phyloP scores from a whole-genome alignment of 2,888 invertebrate species.

The Acronicta aceris region DNA sequence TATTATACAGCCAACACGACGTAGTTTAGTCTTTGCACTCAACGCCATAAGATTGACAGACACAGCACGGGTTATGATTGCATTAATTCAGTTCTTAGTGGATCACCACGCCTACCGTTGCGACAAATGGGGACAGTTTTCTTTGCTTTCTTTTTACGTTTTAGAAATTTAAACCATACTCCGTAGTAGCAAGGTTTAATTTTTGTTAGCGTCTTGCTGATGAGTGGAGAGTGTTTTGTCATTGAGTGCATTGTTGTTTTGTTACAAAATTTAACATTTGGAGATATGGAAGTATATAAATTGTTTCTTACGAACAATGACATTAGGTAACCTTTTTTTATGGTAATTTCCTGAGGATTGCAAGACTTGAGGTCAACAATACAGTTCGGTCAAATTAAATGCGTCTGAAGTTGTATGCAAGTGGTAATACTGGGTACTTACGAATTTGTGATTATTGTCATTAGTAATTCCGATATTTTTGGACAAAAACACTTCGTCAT shows the following conservation, averaged over 20 bases:
- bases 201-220: constrained; percentile 15
- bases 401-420: too few species aligned
- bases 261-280: constrained; percentile 53
- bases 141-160: constrained; percentile 51
- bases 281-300: constrained; percentile 47
- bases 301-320: constrained; percentile 54
- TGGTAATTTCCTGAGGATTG: constrained; percentile 26
- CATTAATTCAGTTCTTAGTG: constrained; percentile 54
- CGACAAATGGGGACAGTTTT: constrained; percentile 85
- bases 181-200: constrained; percentile 20
- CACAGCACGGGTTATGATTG: constrained; percentile 15
- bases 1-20: constrained; percentile 9
- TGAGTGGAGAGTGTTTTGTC: constrained; percentile 43
- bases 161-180: constrained; percentile 18
- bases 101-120: constrained; percentile 83
- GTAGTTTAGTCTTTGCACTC: constrained; percentile 20
- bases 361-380: constrained; percentile 25
- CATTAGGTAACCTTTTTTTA: constrained; percentile 49
- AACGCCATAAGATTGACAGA: background rate
- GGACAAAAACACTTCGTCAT: too few species aligned
- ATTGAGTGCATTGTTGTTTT: constrained; percentile 46
- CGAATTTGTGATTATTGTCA: too few species aligned
- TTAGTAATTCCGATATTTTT: too few species aligned
- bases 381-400: too few species aligned
- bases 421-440: too few species aligned